phyloP scores from a whole-genome alignment of 2,888 invertebrate genomes.

The Cotesia congregata region DNA sequence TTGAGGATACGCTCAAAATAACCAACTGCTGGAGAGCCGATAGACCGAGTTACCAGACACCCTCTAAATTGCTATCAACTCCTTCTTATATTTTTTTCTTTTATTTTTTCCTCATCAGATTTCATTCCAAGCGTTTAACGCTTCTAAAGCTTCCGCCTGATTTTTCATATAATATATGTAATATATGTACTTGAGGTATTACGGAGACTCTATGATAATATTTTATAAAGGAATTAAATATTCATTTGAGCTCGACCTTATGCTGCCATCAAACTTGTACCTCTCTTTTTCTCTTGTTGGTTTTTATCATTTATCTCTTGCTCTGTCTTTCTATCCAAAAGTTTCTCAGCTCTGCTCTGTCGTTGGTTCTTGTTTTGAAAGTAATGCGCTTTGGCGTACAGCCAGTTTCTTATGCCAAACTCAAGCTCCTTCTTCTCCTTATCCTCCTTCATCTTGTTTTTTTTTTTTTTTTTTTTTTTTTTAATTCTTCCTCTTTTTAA shows the following conservation, averaged over 20 bases:
- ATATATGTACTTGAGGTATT: neutral
- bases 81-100: neutral
- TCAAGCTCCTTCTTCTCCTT: constrained; percentile 9
- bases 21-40: neutral
- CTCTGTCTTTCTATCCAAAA: neutral
- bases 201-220: neutral
- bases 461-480: no score
- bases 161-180: neutral
- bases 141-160: neutral
- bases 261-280: constrained; percentile 36
- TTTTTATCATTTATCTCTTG: neutral
- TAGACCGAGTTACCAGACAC: neutral
- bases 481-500: constrained; percentile 7
- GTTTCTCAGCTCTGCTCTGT: neutral
- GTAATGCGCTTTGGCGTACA: constrained; percentile 31
- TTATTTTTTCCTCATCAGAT: neutral
- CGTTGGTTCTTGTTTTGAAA: constrained; percentile 7
- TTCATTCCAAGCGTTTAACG: neutral
- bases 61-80: constrained; percentile 23
- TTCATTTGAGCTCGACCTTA: constrained; percentile 58
- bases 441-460: constrained; percentile 11
- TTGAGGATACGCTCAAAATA: neutral
- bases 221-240: constrained; percentile 64
- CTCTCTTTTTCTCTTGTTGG: constrained; percentile 21
- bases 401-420: constrained; percentile 36